A percentile compares a stretch with the other conserved stretches of the same genome.
Conservation (phyloP, 2,888 invertebrate genomes). For the Deroplatys truncata region DNA sequence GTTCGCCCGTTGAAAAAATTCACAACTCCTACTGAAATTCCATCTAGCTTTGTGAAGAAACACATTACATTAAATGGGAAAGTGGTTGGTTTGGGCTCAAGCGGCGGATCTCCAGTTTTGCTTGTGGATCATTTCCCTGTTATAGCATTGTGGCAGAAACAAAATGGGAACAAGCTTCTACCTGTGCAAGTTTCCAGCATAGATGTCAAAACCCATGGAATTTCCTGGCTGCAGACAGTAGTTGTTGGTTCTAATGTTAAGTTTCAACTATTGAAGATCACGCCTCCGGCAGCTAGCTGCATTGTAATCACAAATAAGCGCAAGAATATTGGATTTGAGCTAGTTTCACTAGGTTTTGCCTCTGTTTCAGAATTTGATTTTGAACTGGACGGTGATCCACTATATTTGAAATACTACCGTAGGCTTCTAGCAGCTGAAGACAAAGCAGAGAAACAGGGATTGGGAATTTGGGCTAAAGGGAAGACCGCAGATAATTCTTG, state of each 20-base stretch:
- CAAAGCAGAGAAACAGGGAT: conserved; percentile 45
- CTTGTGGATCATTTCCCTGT: conserved; percentile 46
- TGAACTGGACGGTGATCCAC: conserved; percentile 36
- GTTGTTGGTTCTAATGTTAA: conserved; percentile 49
- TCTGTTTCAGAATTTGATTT: conserved; percentile 31
- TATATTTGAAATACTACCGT: conserved; percentile 43
- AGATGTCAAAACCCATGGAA: conserved; percentile 48
- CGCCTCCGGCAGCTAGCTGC: conserved; percentile 20
- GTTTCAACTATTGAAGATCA: conserved; percentile 44
- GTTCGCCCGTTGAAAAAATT: conserved; percentile 53
- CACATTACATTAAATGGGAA: conserved; percentile 42
- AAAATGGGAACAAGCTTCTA: conserved; percentile 39
- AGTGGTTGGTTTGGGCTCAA: conserved; percentile 43
- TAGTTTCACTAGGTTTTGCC: conserved; percentile 33
- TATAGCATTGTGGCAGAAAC: conserved; percentile 37
- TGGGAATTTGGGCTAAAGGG: conserved; percentile 45
- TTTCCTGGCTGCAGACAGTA: conserved; percentile 57
- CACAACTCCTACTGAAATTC: conserved; percentile 43
- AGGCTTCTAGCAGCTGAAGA: conserved; percentile 46
- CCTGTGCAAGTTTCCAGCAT: conserved; percentile 53
- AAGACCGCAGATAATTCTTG: background rate
- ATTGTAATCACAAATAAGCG: conserved; percentile 2
- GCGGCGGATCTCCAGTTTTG: conserved; percentile 39
- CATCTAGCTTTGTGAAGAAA: conserved; percentile 43
- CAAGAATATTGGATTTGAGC: conserved; percentile 28